Base-by-base conservation (phyloP, 1,140 invertebrate genomes). In the Pogonognathellus flavescens region DNA sequence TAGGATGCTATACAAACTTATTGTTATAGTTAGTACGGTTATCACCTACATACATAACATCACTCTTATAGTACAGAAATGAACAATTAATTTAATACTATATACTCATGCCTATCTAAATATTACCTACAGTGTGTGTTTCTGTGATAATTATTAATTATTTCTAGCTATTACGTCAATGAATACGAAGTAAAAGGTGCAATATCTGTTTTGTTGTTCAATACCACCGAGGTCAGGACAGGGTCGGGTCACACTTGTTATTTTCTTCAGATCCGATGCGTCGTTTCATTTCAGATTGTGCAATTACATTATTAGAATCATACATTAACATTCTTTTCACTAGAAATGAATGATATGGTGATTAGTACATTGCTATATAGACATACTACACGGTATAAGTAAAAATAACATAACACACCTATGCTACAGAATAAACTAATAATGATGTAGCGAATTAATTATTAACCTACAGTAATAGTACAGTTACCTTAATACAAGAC, bases 181-280 rank as follows among this genome's bases (percentile, higher is more conserved):
- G 53, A 14, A 57, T 57, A 3, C 9, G n/a, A 41, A 72, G 25
- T 31, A 18, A 49, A 57, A 76, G 70, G 70, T 76, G 41, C 70
- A 50, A 76, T 31, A 76, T 66, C 62, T 20, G 20, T 25, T 25
- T 76, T 76, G 31, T 76, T 76, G 70, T 76, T 41, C 25, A 55
- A n/a, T 4, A 41, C 31, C 6, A 41, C n/a, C 49, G 70, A 76
- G 70, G 70, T 49, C 70, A 76, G 70, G 70, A 31, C 70, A 76
- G 11, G 31, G 41, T 76, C 70, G 70, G 70, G 70, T 76, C 70
- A 76, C 70, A 50, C 31, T 76, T 76, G 31, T 76, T 76, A 41
- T 41, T 41, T 41, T 41, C 31, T 72, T 76, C 70, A 50, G n/a
- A 76, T 31, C 70, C 70, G 70, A 50, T 7, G 6, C 14, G 66